These are phyloP conservation scores for Sinocyclocheilus maitianheensis DNA, from an alignment of 2,113 vertebrate genomes.

Conservation along the genomic window DNA sequence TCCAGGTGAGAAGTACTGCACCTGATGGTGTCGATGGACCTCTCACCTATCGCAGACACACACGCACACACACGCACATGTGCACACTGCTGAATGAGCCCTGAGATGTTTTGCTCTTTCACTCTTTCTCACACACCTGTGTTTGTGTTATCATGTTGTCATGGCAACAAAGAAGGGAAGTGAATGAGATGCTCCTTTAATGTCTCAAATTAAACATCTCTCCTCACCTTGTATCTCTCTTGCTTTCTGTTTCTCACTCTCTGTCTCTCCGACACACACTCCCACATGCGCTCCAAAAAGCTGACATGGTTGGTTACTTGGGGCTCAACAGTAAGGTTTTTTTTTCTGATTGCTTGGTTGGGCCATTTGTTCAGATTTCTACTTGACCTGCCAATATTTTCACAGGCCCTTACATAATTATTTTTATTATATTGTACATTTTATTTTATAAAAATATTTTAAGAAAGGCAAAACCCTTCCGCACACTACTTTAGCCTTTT, in stretches of 20 bases:
- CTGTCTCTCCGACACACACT: slow-evolving; percentile 3
- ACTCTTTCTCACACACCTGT: slow-evolving; percentile 53
- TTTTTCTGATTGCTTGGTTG: background rate
- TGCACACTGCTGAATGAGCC: background rate
- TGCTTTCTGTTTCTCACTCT: background rate
- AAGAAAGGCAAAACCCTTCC: background rate
- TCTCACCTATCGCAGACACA: slow-evolving; percentile 32
- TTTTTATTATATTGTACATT: background rate
- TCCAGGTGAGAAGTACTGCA: slow-evolving; percentile 58
- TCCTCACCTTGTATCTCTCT: slow-evolving; percentile 35
- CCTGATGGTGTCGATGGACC: slow-evolving; percentile 54
- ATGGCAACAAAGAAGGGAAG: slow-evolving; percentile 62
- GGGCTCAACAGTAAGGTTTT: background rate
- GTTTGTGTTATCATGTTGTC: slow-evolving; percentile 70
- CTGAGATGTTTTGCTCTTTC: slow-evolving; percentile 15
- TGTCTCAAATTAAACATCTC: slow-evolving; percentile 55
- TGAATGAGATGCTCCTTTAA: slow-evolving; percentile 60
- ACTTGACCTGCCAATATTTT: background rate
- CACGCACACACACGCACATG: background rate
- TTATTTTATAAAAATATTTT: background rate
- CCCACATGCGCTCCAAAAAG: background rate
- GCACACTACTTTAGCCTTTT: too few species aligned
- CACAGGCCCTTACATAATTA: background rate
- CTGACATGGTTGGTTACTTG: background rate
- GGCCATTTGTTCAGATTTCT: background rate